Evolutionary conservation across 2,113 vertebrate species (phyloP), one percentile per base, ranked within the genome.

Genomic region (Lethenteron camtschaticum): DNA sequence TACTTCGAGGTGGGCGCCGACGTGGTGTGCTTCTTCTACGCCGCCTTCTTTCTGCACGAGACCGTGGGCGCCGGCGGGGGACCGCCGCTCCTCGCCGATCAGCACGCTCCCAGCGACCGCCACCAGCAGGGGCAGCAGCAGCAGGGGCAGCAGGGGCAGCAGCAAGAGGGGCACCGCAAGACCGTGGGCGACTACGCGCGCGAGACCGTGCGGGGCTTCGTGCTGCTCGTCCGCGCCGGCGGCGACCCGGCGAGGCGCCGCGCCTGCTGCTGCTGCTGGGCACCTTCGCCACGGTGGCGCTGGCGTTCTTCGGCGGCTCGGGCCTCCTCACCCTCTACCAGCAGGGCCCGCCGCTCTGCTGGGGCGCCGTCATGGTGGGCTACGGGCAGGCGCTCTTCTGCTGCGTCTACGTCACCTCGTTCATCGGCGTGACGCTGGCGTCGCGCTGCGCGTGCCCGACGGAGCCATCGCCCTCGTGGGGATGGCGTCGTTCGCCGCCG

Each of bases 341-440:
- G 74, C 79, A 96, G 69, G 84, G 87, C 9, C 75, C 85, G 18
- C 94, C 94, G 0, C 86, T 97, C 68, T 96, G 92, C 81, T 99
- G 94, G 94, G 82, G 78, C 69, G 87, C 86, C 79, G 80, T 99
- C 12, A 81, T 88, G 71, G 81, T 99, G 71, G 94, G 94, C 70
- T 97, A 95, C 2, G 89, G 90, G 55, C 81, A 86, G 3, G 89
- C 87, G 1, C 71, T 86, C 4, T 83, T 78, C 66, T 85, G 83
- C 10, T 69, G 79, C 1, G 73, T 86, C 20, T 95, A 88, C 56
- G 71, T 90, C 68, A 80, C 72, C 24, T 92, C 92, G 75, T 97
- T 95, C 74, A 55, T 85, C 4, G 92, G 88, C 69, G 80, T 99
- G 68, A 78, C 78, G 9, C 9, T 79, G 2, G 78, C 96, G 73